Evolutionary conservation across 2,113 vertebrate genomes (phyloP).

Genomic region (Rhegmatorhina hoffmannsi): DNA sequence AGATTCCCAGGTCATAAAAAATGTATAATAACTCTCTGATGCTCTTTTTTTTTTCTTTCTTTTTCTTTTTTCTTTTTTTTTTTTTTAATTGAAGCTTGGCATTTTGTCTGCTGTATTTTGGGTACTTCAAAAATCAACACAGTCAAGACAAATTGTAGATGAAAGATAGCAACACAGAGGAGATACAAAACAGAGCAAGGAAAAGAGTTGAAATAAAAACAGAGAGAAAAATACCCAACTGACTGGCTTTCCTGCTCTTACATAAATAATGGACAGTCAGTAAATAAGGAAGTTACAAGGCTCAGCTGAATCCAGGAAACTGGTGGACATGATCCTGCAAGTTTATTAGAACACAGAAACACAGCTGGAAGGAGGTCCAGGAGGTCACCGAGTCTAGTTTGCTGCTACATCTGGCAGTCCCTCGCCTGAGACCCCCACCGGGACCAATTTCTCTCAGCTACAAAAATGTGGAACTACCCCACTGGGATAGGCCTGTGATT

Average conservation of each 20-base stretch:
- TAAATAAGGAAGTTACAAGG: constrained; percentile 51
- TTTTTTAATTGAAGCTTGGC: constrained; percentile 45
- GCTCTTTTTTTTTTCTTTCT: not conserved
- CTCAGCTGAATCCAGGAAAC: not conserved
- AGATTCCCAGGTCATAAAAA: constrained; percentile 70
- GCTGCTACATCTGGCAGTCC: not conserved
- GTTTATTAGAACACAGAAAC: constrained; percentile 33
- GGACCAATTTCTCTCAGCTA: constrained; percentile 32
- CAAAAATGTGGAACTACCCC: not conserved
- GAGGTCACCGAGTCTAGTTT: not conserved
- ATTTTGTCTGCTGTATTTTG: not conserved
- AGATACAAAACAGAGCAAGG: not conserved
- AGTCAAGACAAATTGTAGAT: constrained; percentile 13
- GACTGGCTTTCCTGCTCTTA: not conserved
- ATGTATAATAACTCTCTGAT: constrained; percentile 30
- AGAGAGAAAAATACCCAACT: not conserved
- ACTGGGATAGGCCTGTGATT: not conserved
- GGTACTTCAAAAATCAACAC: constrained; percentile 1
- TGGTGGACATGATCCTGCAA: constrained; percentile 47
- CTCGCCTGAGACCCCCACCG: not conserved
- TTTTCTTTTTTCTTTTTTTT: not conserved
- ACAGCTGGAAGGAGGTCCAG: not conserved
- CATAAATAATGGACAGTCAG: constrained; percentile 45
- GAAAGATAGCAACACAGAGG: not conserved
- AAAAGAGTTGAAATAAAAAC: constrained; percentile 20